A percentile compares a stretch with the other conserved stretches of the same genome.
phyloP scores from a whole-genome alignment of 2,888 invertebrate species.

The Ernsta delagoae region DNA sequence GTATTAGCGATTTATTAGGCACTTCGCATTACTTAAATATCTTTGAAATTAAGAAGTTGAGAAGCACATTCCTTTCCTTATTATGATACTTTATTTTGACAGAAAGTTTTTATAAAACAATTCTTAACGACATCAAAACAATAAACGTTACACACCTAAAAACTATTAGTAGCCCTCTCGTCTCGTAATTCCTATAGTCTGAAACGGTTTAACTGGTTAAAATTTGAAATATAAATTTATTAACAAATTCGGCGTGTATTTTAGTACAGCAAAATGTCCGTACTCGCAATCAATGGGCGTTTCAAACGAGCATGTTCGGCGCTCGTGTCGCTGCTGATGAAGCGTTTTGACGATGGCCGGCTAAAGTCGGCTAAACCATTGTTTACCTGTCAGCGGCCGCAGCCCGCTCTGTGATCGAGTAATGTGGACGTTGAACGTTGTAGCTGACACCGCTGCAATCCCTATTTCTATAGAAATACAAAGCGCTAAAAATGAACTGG shows the following conservation, averaged over 20 bases:
- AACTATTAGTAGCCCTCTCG: too few relatives aligned
- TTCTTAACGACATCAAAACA: too few relatives aligned
- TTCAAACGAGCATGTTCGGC: slow-evolving; percentile 50
- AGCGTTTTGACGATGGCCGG: slow-evolving; percentile 56
- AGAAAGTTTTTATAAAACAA: too few relatives aligned
- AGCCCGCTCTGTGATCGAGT: slow-evolving; percentile 34
- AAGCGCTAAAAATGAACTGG: slow-evolving; percentile 10
- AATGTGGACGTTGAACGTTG: slow-evolving; percentile 22
- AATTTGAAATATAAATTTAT: background rate
- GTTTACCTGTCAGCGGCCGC: slow-evolving; percentile 56
- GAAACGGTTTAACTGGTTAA: background rate
- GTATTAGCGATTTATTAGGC: too few relatives aligned
- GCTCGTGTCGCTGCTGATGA: slow-evolving; percentile 60
- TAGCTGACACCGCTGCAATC: slow-evolving; percentile 27
- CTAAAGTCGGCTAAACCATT: slow-evolving; percentile 65
- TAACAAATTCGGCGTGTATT: slow-evolving; percentile 2
- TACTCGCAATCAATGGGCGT: slow-evolving; percentile 48
- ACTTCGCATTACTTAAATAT: too few relatives aligned
- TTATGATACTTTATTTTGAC: too few relatives aligned
- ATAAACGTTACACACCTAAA: too few relatives aligned
- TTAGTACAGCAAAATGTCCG: slow-evolving; percentile 22
- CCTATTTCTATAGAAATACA: slow-evolving; percentile 21
- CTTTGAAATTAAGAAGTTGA: too few relatives aligned
- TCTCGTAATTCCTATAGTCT: too few relatives aligned
- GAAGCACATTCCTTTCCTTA: too few relatives aligned